phyloP scores from a whole-genome alignment of 2,888 invertebrate species.

The Agrotis ipsilon region DNA sequence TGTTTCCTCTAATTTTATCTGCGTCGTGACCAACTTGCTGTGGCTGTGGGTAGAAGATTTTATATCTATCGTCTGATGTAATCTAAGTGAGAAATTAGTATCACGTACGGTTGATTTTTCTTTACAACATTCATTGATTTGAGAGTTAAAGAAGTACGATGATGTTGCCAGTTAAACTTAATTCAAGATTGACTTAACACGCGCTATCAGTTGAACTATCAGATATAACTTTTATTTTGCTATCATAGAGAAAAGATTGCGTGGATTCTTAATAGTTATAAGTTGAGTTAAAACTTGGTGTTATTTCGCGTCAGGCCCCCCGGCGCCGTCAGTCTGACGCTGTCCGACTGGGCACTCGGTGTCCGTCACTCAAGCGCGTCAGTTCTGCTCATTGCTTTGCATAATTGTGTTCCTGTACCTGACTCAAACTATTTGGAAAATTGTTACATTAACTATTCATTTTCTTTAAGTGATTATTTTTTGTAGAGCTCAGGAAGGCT shows the following conservation, averaged over 20 bases:
- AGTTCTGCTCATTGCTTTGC: conserved; percentile 84
- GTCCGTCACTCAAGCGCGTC: conserved; percentile 73
- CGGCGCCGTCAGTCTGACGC: conserved; percentile 68
- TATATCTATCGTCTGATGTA: conserved; percentile 51
- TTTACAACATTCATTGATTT: neutral
- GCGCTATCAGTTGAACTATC: neutral
- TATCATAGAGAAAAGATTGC: neutral
- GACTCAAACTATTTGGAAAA: conserved; percentile 55
- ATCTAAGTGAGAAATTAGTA: conserved; percentile 33
- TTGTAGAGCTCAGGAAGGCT: neutral
- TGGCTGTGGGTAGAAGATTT: neutral
- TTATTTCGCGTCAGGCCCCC: conserved; percentile 61
- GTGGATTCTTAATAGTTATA: conserved; percentile 12
- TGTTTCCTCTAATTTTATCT: conserved; percentile 80
- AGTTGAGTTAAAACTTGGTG: conserved; percentile 56
- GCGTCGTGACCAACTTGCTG: conserved; percentile 67
- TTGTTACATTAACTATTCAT: conserved; percentile 59
- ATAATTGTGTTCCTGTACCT: conserved; percentile 71
- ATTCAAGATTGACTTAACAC: neutral
- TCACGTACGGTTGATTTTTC: conserved; percentile 1
- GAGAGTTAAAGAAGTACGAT: neutral
- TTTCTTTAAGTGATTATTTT: conserved; percentile 29
- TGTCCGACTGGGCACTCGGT: conserved; percentile 65
- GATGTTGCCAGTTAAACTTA: neutral
- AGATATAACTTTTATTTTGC: too few relatives aligned